Evolutionary conservation across 2,113 vertebrate species (phyloP).

Genomic region (Eulacestoma nigropectus): DNA sequence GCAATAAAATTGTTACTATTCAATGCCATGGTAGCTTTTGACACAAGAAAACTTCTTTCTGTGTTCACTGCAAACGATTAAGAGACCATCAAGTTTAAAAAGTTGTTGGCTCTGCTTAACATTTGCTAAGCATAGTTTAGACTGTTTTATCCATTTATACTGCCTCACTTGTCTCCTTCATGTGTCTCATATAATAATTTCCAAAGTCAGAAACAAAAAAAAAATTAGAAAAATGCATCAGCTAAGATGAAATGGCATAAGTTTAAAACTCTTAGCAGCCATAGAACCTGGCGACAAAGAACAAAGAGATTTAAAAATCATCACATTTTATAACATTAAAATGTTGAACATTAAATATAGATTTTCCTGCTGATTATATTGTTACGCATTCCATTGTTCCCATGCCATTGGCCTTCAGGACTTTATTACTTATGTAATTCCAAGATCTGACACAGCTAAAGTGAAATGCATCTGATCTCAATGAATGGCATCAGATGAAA

Average conservation of each 20-base stretch:
- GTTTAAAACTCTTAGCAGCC: constrained; percentile 39
- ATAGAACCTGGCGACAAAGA: constrained; percentile 44
- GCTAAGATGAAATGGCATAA: constrained; percentile 60
- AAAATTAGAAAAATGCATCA: constrained; percentile 53
- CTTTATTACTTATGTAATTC: constrained; percentile 72
- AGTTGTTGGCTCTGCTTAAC: constrained; percentile 51
- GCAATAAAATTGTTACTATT: constrained; percentile 55
- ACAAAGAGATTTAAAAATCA: constrained; percentile 68
- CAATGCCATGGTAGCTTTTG: constrained; percentile 43
- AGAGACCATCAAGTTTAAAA: constrained; percentile 56
- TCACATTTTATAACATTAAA: constrained; percentile 54
- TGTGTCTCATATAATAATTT: constrained; percentile 69
- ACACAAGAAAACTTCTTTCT: constrained; percentile 56
- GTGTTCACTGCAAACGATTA: constrained; percentile 54
- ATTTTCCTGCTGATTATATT: constrained; percentile 74
- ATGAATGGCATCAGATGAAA: constrained; percentile 68
- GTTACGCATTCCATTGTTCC: constrained; percentile 74
- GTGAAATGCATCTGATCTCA: constrained; percentile 75
- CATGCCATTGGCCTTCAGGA: constrained; percentile 69
- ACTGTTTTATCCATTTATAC: constrained; percentile 65
- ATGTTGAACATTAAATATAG: constrained; percentile 69
- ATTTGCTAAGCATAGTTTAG: constrained; percentile 16
- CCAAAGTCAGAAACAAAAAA: constrained; percentile 65
- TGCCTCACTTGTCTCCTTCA: constrained; percentile 45
- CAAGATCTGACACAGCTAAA: constrained; percentile 63